Evolutionary conservation across 2,797 vertebrate genomes (phyloP), one percentile per base, ranked within the genome.

Genomic region (Falco rusticolus): DNA sequence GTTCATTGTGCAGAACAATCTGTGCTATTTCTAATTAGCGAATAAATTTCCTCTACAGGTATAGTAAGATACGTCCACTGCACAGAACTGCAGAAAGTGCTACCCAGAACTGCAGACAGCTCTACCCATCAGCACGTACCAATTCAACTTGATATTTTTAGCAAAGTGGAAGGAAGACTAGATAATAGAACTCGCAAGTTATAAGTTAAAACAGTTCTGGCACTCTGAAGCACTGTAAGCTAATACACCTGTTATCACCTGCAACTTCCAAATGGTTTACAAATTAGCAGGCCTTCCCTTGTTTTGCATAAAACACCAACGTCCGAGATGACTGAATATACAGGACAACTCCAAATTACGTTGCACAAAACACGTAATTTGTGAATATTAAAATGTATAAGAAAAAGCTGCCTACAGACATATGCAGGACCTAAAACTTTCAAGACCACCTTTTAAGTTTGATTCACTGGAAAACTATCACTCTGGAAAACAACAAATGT

Each of bases 311-410:
- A 79, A 84, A 82, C 26, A 41, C 9, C 22, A 15, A 13, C 12
- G 16, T 22, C 48, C 13, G 1, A 59, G 53, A 57, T 29, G 16
- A 66, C 9, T 43, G 31, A 57, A 28, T 28, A 57, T 9, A 53
- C 25, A 41, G 7, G 9, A 8, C 13, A 91, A n/a, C 11, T 28
- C 22, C 39, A 70, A 82, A 66, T 51, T 29, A 26, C 4, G 0
- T 16, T 45, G 18, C 70, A 59, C 11, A 66, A 71, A 71, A 63
- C 17, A 9, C 48, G 41, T 41, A 15, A 41, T 41, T 41, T 21
- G 20, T 8, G 14, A 60, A n/a, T 47, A 50, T 45, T 45, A 18
- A 50, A 81, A 50, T 0, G 0, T 70, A 8, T 19, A 45, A 37
- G 15, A 18, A 74, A 64, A 75, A 57, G 17, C 13, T 41, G 50